Evolutionary conservation across 2,797 vertebrate species (phyloP).

Genomic region (Sibirionetta formosa): DNA sequence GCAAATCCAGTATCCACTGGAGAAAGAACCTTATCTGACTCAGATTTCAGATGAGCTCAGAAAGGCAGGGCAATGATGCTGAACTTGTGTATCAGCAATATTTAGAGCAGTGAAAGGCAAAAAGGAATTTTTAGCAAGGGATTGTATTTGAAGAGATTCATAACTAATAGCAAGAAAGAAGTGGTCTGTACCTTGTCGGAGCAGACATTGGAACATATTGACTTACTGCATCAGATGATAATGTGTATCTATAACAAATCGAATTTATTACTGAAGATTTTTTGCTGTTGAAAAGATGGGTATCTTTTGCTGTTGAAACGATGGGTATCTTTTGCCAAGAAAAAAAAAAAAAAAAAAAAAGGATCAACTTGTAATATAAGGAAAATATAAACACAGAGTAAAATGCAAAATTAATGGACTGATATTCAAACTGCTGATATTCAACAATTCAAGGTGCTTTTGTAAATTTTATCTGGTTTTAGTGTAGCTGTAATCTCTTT

Average conservation of each 20-base stretch:
- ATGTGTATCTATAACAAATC: not conserved
- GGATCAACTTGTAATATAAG: not conserved
- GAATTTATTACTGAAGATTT: not conserved
- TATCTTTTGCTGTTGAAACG: not conserved
- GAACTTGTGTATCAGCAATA: not conserved
- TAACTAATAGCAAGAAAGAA: not conserved
- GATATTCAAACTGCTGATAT: too few relatives aligned
- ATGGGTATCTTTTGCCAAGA: not conserved
- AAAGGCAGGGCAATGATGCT: not conserved
- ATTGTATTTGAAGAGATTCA: not conserved
- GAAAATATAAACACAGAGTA: not conserved
- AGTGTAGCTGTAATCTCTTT: not conserved
- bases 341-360: not conserved
- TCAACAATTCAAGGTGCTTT: not conserved
- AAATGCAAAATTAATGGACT: not conserved
- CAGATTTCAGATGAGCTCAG: not conserved
- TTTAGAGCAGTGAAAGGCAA: not conserved
- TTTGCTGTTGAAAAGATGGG: not conserved
- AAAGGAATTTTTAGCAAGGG: not conserved
- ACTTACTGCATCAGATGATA: not conserved
- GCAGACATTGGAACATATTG: not conserved
- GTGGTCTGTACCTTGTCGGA: not conserved
- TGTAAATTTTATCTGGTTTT: not conserved
- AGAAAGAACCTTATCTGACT: slow-evolving; percentile 32
- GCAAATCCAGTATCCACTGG: not conserved